Percentiles rank a stretch among this genome's conserved stretches.
phyloP scores from a whole-genome alignment of 2,888 invertebrate genomes.

The Charanyca ferruginea region DNA sequence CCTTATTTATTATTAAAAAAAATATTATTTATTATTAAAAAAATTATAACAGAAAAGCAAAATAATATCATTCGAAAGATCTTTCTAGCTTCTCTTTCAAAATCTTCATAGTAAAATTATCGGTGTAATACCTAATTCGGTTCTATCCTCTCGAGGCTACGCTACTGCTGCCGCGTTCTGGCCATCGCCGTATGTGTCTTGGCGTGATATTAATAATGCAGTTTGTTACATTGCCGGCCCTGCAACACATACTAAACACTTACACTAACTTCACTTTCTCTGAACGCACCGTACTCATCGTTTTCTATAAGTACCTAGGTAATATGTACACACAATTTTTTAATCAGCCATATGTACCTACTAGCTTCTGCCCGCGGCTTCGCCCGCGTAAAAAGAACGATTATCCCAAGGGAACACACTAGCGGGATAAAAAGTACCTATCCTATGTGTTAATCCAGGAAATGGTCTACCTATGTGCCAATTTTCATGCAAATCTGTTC shows the following conservation, averaged over 20 bases:
- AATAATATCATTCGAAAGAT: constrained; percentile 5
- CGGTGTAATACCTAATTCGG: constrained; percentile 1
- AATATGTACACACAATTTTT: constrained; percentile 25
- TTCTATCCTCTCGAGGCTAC: constrained; percentile 1
- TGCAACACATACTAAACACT: constrained; percentile 51
- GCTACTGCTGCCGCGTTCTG: constrained; percentile 21
- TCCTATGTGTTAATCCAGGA: too few relatives aligned
- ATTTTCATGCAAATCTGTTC: too few relatives aligned
- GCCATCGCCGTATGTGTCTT: constrained; percentile 29
- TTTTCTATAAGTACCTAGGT: constrained; percentile 13
- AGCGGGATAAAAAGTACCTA: too few relatives aligned
- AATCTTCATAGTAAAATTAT: not conserved
- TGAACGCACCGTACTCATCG: constrained; percentile 46
- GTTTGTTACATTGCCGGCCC: constrained; percentile 43
- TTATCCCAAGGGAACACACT: too few relatives aligned
- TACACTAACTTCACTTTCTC: constrained; percentile 56
- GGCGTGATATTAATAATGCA: constrained; percentile 58
- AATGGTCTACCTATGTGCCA: too few relatives aligned
- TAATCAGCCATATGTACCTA: constrained; percentile 37
- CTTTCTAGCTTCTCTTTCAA: not conserved
- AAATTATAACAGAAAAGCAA: not conserved
- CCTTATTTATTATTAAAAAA: too few relatives aligned
- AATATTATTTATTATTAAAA: too few relatives aligned
- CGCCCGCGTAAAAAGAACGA: too few relatives aligned
- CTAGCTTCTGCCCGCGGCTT: too few relatives aligned